Evolutionary conservation across 2,888 invertebrate genomes (phyloP).

Genomic region (Synanthedon myopaeformis): DNA sequence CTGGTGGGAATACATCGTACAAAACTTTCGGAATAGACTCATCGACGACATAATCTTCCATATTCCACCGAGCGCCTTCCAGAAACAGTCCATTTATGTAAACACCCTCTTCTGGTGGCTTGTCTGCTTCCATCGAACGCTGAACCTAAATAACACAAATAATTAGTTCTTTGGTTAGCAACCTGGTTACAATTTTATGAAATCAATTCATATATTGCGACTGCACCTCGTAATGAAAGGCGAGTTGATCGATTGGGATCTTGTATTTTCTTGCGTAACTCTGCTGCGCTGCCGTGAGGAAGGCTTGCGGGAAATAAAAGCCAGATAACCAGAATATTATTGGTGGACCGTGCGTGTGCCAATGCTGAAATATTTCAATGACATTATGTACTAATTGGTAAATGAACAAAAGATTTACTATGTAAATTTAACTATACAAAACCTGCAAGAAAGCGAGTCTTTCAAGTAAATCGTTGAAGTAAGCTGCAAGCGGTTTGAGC

Average conservation of each 20-base stretch:
- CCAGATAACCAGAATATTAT: constrained; percentile 91
- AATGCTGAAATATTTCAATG: constrained; percentile 64
- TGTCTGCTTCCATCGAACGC: constrained; percentile 49
- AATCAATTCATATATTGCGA: too few species aligned
- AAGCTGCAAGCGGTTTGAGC: constrained; percentile 89
- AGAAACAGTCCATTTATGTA: constrained; percentile 83
- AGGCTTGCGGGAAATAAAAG: constrained; percentile 96
- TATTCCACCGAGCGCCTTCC: constrained; percentile 92
- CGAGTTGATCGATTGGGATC: constrained; percentile 90
- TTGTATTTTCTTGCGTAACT: constrained; percentile 92
- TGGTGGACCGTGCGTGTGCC: constrained; percentile 88
- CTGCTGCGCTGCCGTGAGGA: constrained; percentile 93
- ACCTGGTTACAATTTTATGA: neutral
- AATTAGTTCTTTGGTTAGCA: neutral
- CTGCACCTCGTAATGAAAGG: constrained; percentile 82
- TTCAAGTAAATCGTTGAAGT: constrained; percentile 85
- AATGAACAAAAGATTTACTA: neutral
- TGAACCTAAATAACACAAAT: constrained; percentile 58
- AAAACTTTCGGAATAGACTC: constrained; percentile 88
- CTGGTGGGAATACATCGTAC: constrained; percentile 83
- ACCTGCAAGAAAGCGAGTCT: constrained; percentile 89
- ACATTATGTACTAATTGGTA: too few species aligned
- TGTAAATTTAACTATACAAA: too few species aligned
- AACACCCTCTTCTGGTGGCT: constrained; percentile 79
- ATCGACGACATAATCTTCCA: constrained; percentile 71